Percentiles rank a stretch among this genome's conserved stretches.
Conservation (phyloP, 2,888 invertebrate species). For the Monoplex corrugatus region DNA sequence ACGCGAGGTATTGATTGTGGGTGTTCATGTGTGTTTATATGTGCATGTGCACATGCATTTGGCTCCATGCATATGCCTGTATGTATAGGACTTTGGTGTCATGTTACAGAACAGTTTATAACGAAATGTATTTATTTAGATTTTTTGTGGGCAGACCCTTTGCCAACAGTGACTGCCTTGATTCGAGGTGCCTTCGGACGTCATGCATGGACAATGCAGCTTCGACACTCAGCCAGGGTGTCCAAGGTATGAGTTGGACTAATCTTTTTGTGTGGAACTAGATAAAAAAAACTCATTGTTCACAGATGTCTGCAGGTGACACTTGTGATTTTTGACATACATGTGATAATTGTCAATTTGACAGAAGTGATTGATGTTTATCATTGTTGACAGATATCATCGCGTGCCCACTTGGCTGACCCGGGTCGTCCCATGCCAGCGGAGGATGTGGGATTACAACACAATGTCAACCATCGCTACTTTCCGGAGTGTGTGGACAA, state of each 20-base stretch:
- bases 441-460: constrained; percentile 87
- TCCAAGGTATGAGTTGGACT: constrained; percentile 75
- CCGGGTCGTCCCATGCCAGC: constrained; percentile 89
- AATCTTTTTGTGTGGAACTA: too few species aligned
- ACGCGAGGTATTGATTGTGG: too few species aligned
- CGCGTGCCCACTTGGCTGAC: constrained; percentile 71
- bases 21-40: neutral
- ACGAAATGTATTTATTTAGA: neutral
- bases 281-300: too few species aligned
- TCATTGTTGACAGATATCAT: constrained; percentile 53
- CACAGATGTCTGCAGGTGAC: too few species aligned
- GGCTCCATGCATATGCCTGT: too few species aligned
- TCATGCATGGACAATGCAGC: constrained; percentile 90
- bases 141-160: constrained; percentile 87
- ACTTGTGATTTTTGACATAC: too few species aligned
- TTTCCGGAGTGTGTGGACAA: constrained; percentile 91
- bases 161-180: constrained; percentile 93
- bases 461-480: constrained; percentile 88
- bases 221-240: constrained; percentile 92
- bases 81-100: too few species aligned
- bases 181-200: constrained; percentile 96
- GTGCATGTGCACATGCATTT: too few species aligned
- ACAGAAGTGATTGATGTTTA: too few species aligned
- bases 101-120: too few species aligned
- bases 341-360: too few species aligned